These are phyloP conservation scores for Drosophila kanapiae DNA, from an alignment of 1,140 invertebrate genomes.

Conservation along the genomic window DNA sequence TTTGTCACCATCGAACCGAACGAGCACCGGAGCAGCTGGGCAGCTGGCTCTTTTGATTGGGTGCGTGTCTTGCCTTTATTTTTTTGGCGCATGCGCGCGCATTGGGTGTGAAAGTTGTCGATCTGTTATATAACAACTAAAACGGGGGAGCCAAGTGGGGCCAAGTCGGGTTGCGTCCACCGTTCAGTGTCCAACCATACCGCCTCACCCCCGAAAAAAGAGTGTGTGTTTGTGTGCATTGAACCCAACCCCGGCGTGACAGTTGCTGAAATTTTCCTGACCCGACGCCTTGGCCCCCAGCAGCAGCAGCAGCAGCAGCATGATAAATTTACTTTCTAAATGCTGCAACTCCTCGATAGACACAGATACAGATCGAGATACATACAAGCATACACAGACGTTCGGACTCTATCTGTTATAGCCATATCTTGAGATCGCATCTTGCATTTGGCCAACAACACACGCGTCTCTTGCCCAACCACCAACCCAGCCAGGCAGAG, in stretches of 20 bases:
- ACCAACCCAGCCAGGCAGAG: constrained; percentile 37
- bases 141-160: constrained; percentile 29
- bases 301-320: constrained; percentile 11
- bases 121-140: constrained; percentile 74
- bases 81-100: constrained; percentile 46
- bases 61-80: constrained; percentile 51
- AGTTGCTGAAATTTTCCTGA: constrained; percentile 78
- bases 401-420: constrained; percentile 24
- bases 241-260: constrained; percentile 66
- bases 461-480: constrained; percentile 74
- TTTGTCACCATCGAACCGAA: constrained; percentile 43
- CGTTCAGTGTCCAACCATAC: constrained; percentile 5
- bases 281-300: constrained; percentile 33
- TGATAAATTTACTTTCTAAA: constrained; percentile 80
- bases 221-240: constrained; percentile 60
- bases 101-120: constrained; percentile 81
- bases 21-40: constrained; percentile 7
- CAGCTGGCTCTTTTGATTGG: constrained; percentile 50
- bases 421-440: constrained; percentile 67
- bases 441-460: constrained; percentile 65
- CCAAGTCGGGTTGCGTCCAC: constrained; percentile 22
- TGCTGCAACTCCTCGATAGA: constrained; percentile 48
- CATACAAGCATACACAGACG: constrained; percentile 12
- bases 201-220: constrained; percentile 15
- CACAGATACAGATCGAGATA: constrained; percentile 29